A percentile compares a stretch with the other conserved stretches of the same genome.
phyloP scores from a whole-genome alignment of 1,140 invertebrate genomes.

The Leucophenga varia region DNA sequence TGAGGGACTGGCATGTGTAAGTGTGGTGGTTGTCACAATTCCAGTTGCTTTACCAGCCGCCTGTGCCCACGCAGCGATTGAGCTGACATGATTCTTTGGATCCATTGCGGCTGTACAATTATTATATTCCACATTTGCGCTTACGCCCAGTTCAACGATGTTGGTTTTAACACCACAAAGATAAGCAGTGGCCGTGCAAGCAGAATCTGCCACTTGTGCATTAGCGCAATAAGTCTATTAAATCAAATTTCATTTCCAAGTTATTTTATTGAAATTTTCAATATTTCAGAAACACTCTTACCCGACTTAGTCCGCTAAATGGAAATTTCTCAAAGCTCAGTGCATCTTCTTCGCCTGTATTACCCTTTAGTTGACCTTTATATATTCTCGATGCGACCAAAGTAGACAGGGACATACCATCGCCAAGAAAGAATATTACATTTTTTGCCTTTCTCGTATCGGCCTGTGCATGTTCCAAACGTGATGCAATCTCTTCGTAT shows the following conservation, averaged over 20 bases:
- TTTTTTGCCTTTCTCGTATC: conserved; percentile 63
- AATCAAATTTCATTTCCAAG: too few relatives aligned
- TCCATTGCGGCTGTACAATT: conserved; percentile 70
- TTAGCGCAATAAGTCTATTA: conserved; percentile 71
- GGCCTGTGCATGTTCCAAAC: conserved; percentile 12
- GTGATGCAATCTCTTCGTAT: conserved; percentile 29
- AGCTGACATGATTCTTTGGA: conserved; percentile 61
- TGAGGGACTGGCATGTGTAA: conserved; percentile 52
- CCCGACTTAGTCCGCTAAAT: conserved; percentile 67
- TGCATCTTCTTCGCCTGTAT: conserved; percentile 66
- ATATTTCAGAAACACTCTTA: too few relatives aligned
- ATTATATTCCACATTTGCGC: conserved; percentile 61
- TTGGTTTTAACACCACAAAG: conserved; percentile 74
- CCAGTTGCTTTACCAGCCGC: conserved; percentile 64
- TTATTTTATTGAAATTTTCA: too few relatives aligned
- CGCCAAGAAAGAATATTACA: conserved; percentile 75
- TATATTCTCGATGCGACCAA: conserved; percentile 69
- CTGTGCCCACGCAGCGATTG: conserved; percentile 82
- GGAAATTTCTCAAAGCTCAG: conserved; percentile 78
- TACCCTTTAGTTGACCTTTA: conserved; percentile 63
- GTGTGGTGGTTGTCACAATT: conserved; percentile 50
- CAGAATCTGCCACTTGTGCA: conserved; percentile 79
- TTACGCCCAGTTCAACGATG: conserved; percentile 66
- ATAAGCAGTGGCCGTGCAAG: conserved; percentile 71
- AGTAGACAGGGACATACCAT: conserved; percentile 76